Evolutionary conservation across 2,888 invertebrate species (phyloP), one percentile per base, ranked within the genome.

Genomic region (Pristionchus entomophagus): DNA sequence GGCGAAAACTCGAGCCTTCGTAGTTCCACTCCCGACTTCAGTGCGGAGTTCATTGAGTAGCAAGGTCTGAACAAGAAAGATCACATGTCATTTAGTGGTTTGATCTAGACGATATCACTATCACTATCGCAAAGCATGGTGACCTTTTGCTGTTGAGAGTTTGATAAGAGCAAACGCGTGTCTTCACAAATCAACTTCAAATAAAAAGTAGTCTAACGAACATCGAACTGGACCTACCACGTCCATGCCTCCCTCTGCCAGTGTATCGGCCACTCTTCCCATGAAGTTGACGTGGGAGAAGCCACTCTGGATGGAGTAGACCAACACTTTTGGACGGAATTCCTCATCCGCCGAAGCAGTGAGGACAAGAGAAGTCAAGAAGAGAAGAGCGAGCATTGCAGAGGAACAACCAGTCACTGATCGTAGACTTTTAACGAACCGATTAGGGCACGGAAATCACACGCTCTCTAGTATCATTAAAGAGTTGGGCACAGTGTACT

Each of bases 241-340:
- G 41, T 80, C 41, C 78, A 80, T 80, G 26, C 51, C 78, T 51
- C 51, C 49, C 22, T 80, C 78, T 26, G 78, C 49, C 26, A 80
- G 51, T 6, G 51, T 80, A 80, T 80, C 78, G 6, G 78, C 49
- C 19, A 80, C 35, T 80, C 78, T 49, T 49, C 78, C 78, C 78
- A 80, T 80, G 78, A 80, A 80, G n/a, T 80, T 80, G 12, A 53
- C 78, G n/a, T 80, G 78, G 17, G 78, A 80, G 78, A 80, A 80
- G 49, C 78, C 78, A 51, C 78, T 80, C 35, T 80, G 49, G 51
- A 80, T 80, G 5, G 78, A 80, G 35, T 80, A 80, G 0, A 80
- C 78, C 19, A 80, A 51, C 17, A 80, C 78, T 51, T 80, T 80
- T 5, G 78, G 51, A 14, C 41, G 78, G 19, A 35, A 35, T 80